Evolutionary conservation across 2,888 invertebrate genomes (phyloP).

Genomic region (Sesia bembeciformis): DNA sequence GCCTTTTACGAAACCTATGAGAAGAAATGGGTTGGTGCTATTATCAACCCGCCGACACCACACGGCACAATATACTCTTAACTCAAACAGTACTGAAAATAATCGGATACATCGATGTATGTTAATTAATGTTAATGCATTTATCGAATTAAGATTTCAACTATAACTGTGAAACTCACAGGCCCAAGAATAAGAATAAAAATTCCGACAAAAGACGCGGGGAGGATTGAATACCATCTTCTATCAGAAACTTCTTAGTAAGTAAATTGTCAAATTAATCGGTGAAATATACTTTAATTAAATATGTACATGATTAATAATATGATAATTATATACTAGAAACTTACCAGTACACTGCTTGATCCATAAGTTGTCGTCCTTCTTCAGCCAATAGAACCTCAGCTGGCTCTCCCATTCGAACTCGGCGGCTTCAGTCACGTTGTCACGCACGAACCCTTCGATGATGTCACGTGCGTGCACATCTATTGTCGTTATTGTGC

Average conservation of each 20-base stretch:
- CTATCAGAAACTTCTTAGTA: background rate
- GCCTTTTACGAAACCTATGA: too few species aligned
- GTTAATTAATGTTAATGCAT: too few species aligned
- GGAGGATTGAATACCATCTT: too few species aligned
- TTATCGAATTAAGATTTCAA: too few species aligned
- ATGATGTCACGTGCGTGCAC: conserved; percentile 94
- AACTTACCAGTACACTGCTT: conserved; percentile 83
- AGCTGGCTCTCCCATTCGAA: conserved; percentile 97
- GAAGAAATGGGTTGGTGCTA: too few species aligned
- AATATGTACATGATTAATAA: background rate
- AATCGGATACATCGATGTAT: too few species aligned
- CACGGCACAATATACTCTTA: too few species aligned
- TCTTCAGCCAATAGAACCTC: conserved; percentile 92
- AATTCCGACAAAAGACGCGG: background rate
- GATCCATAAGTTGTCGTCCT: conserved; percentile 85
- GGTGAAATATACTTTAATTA: background rate
- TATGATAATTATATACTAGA: background rate
- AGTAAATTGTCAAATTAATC: background rate
- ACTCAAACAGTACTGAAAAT: too few species aligned
- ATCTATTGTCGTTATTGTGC: conserved; percentile 91
- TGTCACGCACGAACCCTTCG: conserved; percentile 85
- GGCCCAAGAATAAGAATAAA: background rate
- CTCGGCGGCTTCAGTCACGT: conserved; percentile 87
- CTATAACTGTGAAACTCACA: too few species aligned
- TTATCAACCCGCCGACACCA: too few species aligned